phyloP scores from a whole-genome alignment of 1,140 invertebrate species.

The Meloidogyne hapla region DNA sequence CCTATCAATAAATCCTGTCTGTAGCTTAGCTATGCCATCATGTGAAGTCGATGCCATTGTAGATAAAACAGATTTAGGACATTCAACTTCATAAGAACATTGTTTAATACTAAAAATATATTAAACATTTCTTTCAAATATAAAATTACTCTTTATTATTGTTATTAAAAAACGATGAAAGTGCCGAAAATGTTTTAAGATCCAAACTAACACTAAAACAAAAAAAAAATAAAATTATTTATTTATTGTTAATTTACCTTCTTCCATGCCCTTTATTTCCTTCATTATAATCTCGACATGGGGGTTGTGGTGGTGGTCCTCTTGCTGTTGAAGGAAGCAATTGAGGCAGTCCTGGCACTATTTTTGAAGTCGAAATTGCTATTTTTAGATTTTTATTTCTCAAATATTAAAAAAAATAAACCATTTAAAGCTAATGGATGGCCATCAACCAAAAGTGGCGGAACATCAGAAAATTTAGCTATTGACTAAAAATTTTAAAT shows the following conservation, averaged over 20 bases:
- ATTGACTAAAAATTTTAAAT: slow-evolving; percentile 31
- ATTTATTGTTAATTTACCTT: slow-evolving; percentile 1
- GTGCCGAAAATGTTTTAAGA: slow-evolving; percentile 47
- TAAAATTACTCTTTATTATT: not conserved
- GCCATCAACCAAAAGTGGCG: slow-evolving; percentile 42
- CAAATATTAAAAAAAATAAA: slow-evolving; percentile 24
- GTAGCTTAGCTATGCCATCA: too few species aligned
- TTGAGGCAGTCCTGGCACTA: slow-evolving; percentile 22
- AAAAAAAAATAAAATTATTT: not conserved
- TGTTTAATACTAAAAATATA: slow-evolving; percentile 7
- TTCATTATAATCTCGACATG: slow-evolving; percentile 37
- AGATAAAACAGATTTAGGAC: not conserved
- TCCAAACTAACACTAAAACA: slow-evolving; percentile 39
- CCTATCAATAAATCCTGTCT: not conserved
- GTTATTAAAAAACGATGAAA: slow-evolving; percentile 28
- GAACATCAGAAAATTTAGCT: slow-evolving; percentile 52
- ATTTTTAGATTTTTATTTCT: not conserved
- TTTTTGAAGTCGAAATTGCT: slow-evolving; percentile 14
- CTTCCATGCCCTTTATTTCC: slow-evolving; percentile 43
- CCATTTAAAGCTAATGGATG: slow-evolving; percentile 44
- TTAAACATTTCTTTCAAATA: not conserved
- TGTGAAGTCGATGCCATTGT: not conserved
- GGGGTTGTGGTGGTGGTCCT: slow-evolving; percentile 50
- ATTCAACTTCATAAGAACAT: not conserved
- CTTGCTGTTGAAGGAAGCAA: slow-evolving; percentile 21